These are phyloP conservation scores for Zaprionus lachaisei DNA, from an alignment of 1,140 invertebrate species.

Conservation along the genomic window DNA sequence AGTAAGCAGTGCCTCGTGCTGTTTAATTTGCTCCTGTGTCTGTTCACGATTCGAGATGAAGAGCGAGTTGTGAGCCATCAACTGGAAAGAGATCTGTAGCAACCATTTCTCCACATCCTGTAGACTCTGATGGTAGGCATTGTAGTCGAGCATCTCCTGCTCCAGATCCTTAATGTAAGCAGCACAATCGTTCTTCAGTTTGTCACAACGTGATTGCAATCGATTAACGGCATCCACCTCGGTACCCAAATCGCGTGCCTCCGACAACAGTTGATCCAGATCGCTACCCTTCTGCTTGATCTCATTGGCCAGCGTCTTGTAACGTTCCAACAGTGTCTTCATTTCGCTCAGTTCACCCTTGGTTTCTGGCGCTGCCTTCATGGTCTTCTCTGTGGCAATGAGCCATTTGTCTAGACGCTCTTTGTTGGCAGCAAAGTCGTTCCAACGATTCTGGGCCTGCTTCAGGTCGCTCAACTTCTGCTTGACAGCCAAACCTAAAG, in stretches of 20 bases:
- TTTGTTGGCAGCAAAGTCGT: conserved; percentile 91
- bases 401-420: conserved; percentile 90
- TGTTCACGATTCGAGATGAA: conserved; percentile 96
- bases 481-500: conserved; percentile 92
- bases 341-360: conserved; percentile 95
- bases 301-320: conserved; percentile 91
- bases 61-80: conserved; percentile 98
- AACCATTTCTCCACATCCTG: conserved; percentile 98
- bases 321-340: conserved; percentile 94
- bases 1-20: conserved; percentile 92
- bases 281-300: conserved; percentile 90
- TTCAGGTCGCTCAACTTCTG: conserved; percentile 91
- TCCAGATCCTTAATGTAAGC: conserved; percentile 88
- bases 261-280: conserved; percentile 88
- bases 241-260: conserved; percentile 89
- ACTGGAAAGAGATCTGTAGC: conserved; percentile 96
- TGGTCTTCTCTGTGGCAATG: conserved; percentile 87
- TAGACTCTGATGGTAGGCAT: conserved; percentile 93
- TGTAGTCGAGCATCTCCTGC: conserved; percentile 93
- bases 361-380: conserved; percentile 88
- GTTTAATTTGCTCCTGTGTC: conserved; percentile 94
- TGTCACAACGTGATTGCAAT: conserved; percentile 88
- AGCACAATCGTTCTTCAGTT: conserved; percentile 87
- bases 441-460: conserved; percentile 91
- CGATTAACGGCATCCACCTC: conserved; percentile 88